Evolutionary conservation across 2,888 invertebrate genomes (phyloP).

Genomic region (Drosophila pegasa): DNA sequence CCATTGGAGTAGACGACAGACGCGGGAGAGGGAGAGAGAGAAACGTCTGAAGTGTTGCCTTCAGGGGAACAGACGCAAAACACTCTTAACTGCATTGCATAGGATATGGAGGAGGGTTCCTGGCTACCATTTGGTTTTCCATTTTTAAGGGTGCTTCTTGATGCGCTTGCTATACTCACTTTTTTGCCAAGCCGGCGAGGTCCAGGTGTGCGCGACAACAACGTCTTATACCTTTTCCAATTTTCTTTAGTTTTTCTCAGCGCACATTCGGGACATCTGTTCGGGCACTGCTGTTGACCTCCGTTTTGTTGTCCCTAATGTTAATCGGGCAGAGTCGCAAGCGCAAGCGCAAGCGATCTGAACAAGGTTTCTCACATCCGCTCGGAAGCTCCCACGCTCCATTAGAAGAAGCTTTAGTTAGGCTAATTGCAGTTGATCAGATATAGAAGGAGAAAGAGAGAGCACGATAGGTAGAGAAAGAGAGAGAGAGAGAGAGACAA

Average conservation of each 20-base stretch:
- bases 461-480: not conserved
- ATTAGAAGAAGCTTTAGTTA: conserved; percentile 43
- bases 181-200: conserved; percentile 43
- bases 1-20: conserved; percentile 24
- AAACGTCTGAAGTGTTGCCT: conserved; percentile 55
- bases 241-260: conserved; percentile 61
- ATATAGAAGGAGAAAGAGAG: not conserved
- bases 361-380: conserved; percentile 32
- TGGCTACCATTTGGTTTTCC: conserved; percentile 52
- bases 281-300: not conserved
- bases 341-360: conserved; percentile 32
- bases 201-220: conserved; percentile 56
- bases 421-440: conserved; percentile 63
- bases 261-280: conserved; percentile 65
- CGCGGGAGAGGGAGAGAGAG: not conserved
- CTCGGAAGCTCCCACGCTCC: conserved; percentile 73
- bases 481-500: not conserved
- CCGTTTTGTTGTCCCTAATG: conserved; percentile 23
- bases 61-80: conserved; percentile 16
- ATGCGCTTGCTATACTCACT: conserved; percentile 15
- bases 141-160: conserved; percentile 71
- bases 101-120: conserved; percentile 48
- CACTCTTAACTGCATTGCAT: conserved; percentile 7
- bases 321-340: conserved; percentile 20
- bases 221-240: conserved; percentile 44